A percentile compares a stretch with the other conserved stretches of the same genome.
phyloP scores from a whole-genome alignment of 2,888 invertebrate species.

The Iselma pallidipennis region DNA sequence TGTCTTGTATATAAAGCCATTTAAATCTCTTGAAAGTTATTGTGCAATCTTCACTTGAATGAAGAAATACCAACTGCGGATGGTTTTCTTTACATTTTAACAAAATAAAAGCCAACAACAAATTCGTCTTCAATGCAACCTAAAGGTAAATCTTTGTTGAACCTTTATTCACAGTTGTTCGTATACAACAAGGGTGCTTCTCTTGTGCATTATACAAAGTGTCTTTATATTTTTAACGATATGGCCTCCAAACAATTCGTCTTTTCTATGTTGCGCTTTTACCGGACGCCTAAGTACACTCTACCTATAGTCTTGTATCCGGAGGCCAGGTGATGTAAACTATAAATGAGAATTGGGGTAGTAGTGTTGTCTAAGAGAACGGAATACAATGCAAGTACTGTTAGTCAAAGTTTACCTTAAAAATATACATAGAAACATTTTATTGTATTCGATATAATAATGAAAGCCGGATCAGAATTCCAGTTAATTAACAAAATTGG shows the following conservation, averaged over 20 bases:
- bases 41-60: not conserved
- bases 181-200: not conserved
- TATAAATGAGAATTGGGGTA: not conserved
- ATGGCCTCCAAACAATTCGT: not conserved
- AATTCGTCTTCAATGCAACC: not conserved
- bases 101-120: not conserved
- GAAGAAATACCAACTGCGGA: not conserved
- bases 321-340: not conserved
- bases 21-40: not conserved
- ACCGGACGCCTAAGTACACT: not conserved
- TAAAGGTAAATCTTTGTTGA: not conserved
- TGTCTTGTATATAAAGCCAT: not conserved
- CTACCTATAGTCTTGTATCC: too few species aligned
- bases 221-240: not conserved
- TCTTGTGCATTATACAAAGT: not conserved
- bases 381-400: not conserved
- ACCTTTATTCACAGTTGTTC: not conserved
- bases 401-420: not conserved
- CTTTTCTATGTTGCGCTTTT: conserved; percentile 1
- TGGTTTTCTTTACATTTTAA: not conserved
- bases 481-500: not conserved
- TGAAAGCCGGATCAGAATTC: not conserved
- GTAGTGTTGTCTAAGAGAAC: not conserved
- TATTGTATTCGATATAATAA: not conserved
- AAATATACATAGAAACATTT: too few species aligned